Evolutionary conservation across 1,140 invertebrate species (phyloP).

Genomic region (Cydia pomonella): DNA sequence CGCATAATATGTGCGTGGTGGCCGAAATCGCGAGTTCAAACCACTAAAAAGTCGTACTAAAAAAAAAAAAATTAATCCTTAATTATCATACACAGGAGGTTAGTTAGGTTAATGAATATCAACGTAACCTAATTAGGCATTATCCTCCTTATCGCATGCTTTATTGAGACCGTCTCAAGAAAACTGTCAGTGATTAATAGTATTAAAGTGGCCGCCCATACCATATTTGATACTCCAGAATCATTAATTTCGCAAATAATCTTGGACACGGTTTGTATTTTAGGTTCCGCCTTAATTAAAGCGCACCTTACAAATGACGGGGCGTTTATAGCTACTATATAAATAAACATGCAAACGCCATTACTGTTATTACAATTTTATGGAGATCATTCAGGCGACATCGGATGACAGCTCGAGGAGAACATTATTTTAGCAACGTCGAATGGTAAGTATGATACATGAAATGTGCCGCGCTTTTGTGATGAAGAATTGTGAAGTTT

Average conservation of each 20-base stretch:
- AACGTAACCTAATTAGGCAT: too few relatives aligned
- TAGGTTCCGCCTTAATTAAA: constrained; percentile 53
- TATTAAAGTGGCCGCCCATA: background rate
- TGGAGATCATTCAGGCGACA: constrained; percentile 55
- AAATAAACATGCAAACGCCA: constrained; percentile 74
- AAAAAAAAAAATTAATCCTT: too few relatives aligned
- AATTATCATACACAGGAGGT: too few relatives aligned
- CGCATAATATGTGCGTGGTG: too few relatives aligned
- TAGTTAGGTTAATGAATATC: too few relatives aligned
- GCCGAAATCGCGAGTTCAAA: too few relatives aligned
- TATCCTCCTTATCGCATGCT: too few relatives aligned
- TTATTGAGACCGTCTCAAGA: too few relatives aligned
- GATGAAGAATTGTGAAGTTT: too few relatives aligned
- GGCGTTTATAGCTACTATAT: constrained; percentile 65
- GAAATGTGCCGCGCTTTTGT: background rate
- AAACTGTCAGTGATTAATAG: background rate
- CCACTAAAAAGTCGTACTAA: too few relatives aligned
- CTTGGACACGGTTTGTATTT: constrained; percentile 39
- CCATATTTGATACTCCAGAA: background rate
- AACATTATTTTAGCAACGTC: constrained; percentile 42
- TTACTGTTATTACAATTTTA: constrained; percentile 75
- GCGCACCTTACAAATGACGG: constrained; percentile 60
- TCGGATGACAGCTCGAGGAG: constrained; percentile 47
- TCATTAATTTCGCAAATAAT: constrained; percentile 9
- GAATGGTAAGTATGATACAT: constrained; percentile 34